Percentiles rank a stretch among this genome's conserved stretches.
Evolutionary conservation across 1,140 invertebrate species (phyloP).

Genomic region (Epicauta chinensis): DNA sequence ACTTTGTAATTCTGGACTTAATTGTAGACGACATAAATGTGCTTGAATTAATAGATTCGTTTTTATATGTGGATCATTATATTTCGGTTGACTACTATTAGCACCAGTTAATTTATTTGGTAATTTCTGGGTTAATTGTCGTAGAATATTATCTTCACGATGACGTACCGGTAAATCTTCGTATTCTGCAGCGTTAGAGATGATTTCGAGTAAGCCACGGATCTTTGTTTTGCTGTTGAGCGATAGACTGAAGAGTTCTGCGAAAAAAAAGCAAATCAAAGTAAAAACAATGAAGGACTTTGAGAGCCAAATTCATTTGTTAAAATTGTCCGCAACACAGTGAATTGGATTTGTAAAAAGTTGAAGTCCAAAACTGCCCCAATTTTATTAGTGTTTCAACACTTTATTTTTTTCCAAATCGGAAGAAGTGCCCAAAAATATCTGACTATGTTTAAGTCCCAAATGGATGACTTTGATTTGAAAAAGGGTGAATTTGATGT

Average conservation of each 20-base stretch:
- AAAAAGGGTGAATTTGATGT: no score
- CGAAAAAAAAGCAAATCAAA: conserved; percentile 11
- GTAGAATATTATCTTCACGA: conserved; percentile 86
- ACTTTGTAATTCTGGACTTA: conserved; percentile 93
- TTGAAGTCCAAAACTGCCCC: no score
- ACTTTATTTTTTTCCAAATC: no score
- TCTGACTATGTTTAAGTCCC: no score
- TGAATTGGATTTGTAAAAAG: no score
- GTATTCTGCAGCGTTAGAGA: conserved; percentile 96
- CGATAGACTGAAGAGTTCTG: conserved; percentile 95
- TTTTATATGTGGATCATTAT: conserved; percentile 96
- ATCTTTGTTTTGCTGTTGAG: conserved; percentile 97
- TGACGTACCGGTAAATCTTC: conserved; percentile 91
- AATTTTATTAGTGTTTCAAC: no score
- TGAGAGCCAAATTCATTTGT: no score
- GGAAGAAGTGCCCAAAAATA: no score
- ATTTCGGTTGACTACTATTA: conserved; percentile 51
- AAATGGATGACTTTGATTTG: no score
- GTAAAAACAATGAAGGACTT: neutral
- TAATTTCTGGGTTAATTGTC: conserved; percentile 68
- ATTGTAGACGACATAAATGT: conserved; percentile 88
- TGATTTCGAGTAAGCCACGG: conserved; percentile 93
- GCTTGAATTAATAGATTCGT: conserved; percentile 94
- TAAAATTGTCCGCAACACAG: no score
- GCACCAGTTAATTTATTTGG: conserved; percentile 68